A percentile compares a stretch with the other conserved stretches of the same genome.
These are phyloP conservation scores for Ennomos fuscantarius DNA, from an alignment of 2,888 invertebrate species.

Conservation along the genomic window DNA sequence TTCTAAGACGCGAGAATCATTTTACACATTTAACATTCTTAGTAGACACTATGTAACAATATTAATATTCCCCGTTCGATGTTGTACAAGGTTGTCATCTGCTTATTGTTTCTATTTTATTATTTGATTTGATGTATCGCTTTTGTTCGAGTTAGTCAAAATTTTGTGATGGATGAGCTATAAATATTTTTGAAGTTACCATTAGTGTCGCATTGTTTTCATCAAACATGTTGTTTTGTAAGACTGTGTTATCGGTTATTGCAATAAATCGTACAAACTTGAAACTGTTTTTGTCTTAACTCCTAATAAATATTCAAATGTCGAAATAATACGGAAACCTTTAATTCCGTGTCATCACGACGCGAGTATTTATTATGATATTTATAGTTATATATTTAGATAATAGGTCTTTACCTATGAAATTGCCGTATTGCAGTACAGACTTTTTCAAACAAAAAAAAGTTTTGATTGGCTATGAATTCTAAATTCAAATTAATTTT, in stretches of 20 bases:
- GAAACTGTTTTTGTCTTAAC: slow-evolving; percentile 26
- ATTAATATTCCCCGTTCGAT: slow-evolving; percentile 18
- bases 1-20: slow-evolving; percentile 42
- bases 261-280: slow-evolving; percentile 80
- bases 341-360: too few relatives aligned
- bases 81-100: slow-evolving; percentile 11
- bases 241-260: slow-evolving; percentile 82
- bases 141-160: slow-evolving; percentile 64
- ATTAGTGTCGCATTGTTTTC: slow-evolving; percentile 73
- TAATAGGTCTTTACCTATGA: too few relatives aligned
- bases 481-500: too few relatives aligned
- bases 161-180: slow-evolving; percentile 64
- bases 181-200: slow-evolving; percentile 76
- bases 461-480: too few relatives aligned
- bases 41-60: slow-evolving; percentile 40
- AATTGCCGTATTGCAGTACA: too few relatives aligned
- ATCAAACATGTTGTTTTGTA: slow-evolving; percentile 74
- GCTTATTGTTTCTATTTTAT: slow-evolving; percentile 19
- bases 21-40: slow-evolving; percentile 21
- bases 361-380: too few relatives aligned
- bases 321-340: slow-evolving; percentile 10
- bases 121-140: slow-evolving; percentile 44
- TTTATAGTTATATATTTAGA: too few relatives aligned
- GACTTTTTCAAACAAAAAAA: too few relatives aligned
- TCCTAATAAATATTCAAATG: background rate